phyloP scores from a whole-genome alignment of 2,797 vertebrate species.

The Urophycis tenuis region DNA sequence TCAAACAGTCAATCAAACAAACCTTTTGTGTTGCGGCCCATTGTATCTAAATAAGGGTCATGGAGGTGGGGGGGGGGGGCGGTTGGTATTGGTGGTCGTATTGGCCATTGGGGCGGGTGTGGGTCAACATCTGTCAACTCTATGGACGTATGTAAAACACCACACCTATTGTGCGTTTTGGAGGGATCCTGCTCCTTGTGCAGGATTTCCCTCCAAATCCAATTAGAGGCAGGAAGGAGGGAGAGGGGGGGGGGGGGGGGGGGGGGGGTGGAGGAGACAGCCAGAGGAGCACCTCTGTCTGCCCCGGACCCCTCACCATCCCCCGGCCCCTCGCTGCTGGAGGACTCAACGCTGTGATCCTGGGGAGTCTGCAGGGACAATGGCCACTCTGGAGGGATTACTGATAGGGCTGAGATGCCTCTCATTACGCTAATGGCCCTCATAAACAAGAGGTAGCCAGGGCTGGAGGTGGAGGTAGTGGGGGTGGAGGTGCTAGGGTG shows the following conservation, averaged over 20 bases:
- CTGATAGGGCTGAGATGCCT: constrained; percentile 26
- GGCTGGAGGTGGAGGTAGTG: not conserved
- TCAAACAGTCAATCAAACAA: constrained; percentile 8
- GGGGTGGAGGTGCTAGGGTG: no score
- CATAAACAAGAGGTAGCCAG: constrained; percentile 45
- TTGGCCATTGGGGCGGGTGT: constrained; percentile 27
- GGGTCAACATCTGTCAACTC: constrained; percentile 64
- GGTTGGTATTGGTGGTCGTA: constrained; percentile 51
- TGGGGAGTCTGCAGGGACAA: constrained; percentile 40
- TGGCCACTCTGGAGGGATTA: constrained; percentile 39
- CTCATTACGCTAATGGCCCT: constrained; percentile 51
- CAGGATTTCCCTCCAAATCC: constrained; percentile 67
- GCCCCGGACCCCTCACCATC: constrained; percentile 34
- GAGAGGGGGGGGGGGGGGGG: constrained; percentile 24
- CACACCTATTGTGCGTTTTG: constrained; percentile 66
- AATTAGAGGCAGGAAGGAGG: constrained; percentile 54
- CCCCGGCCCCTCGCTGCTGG: constrained; percentile 30
- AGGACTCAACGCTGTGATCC: constrained; percentile 36
- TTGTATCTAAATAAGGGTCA: constrained; percentile 60
- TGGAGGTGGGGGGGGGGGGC: constrained; percentile 62
- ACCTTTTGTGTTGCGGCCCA: constrained; percentile 48
- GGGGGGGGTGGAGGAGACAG: constrained; percentile 25
- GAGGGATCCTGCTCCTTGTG: constrained; percentile 61
- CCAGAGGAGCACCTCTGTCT: constrained; percentile 57
- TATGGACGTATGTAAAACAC: constrained; percentile 62